Conservation (phyloP, 2,888 invertebrate genomes). For the Xylophagus ater region DNA sequence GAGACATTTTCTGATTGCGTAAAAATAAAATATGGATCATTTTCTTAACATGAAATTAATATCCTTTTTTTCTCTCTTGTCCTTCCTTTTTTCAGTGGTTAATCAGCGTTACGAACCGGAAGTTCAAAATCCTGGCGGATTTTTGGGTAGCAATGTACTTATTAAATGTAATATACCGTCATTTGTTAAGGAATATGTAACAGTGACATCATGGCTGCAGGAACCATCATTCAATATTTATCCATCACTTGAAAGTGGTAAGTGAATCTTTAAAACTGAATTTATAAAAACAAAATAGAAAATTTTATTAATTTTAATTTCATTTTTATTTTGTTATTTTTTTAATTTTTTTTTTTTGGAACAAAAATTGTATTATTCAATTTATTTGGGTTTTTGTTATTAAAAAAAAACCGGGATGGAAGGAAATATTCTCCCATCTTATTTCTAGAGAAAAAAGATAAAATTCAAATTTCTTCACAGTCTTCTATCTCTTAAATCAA, state of each 20-base stretch:
- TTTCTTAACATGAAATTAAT: not conserved
- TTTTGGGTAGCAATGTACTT: constrained; percentile 45
- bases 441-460: too few species aligned
- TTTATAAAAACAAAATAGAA: not conserved
- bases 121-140: constrained; percentile 47
- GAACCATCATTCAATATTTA: constrained; percentile 47
- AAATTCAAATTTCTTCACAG: too few species aligned
- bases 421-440: too few species aligned
- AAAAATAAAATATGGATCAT: constrained; percentile 2
- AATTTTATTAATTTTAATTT: not conserved
- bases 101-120: constrained; percentile 47
- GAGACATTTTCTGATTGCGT: too few species aligned
- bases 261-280: constrained; percentile 25
- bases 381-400: too few species aligned
- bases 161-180: constrained; percentile 46
- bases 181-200: constrained; percentile 45
- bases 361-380: not conserved
- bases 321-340: too few species aligned
- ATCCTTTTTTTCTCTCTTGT: not conserved
- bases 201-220: constrained; percentile 47
- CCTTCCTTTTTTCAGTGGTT: constrained; percentile 38
- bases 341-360: not conserved
- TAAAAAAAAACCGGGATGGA: too few species aligned
- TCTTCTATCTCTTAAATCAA: too few species aligned
- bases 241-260: constrained; percentile 44